These are phyloP conservation scores for Hemitrygon akajei DNA, from an alignment of 2,797 vertebrate species.

Conservation along the genomic window DNA sequence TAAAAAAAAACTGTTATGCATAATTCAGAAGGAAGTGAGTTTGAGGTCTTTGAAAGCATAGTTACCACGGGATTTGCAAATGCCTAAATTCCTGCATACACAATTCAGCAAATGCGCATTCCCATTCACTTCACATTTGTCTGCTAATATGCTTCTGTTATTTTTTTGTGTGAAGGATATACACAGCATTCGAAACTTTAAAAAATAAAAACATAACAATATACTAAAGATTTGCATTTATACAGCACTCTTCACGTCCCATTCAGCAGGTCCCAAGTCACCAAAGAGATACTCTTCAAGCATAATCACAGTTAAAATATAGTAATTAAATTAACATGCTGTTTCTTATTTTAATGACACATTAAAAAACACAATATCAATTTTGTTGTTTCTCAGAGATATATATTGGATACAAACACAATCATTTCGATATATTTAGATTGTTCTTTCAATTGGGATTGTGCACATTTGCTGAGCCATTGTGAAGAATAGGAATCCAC, in stretches of 20 bases:
- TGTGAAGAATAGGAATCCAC: not conserved
- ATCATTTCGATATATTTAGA: not conserved
- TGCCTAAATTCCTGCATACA: conserved; percentile 28
- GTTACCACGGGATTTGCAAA: conserved; percentile 31
- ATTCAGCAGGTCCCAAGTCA: too few relatives aligned
- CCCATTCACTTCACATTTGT: not conserved
- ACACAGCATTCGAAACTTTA: not conserved
- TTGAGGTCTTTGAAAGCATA: conserved; percentile 28
- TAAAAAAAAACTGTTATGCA: not conserved
- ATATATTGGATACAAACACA: not conserved
- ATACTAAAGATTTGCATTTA: too few relatives aligned
- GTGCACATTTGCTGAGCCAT: not conserved
- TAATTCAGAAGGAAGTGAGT: conserved; percentile 30
- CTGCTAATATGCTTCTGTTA: not conserved
- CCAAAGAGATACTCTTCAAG: too few relatives aligned
- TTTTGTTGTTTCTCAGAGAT: not conserved
- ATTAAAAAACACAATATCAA: too few relatives aligned
- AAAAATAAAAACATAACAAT: not conserved
- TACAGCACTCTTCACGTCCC: too few relatives aligned
- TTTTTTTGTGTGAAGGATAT: not conserved
- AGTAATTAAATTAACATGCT: not conserved
- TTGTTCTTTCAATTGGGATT: not conserved
- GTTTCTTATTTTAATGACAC: not conserved
- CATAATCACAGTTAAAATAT: too few relatives aligned
- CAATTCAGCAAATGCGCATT: conserved; percentile 15